Conservation (phyloP, 2,888 invertebrate genomes). For the Hoplodrina blanda region DNA sequence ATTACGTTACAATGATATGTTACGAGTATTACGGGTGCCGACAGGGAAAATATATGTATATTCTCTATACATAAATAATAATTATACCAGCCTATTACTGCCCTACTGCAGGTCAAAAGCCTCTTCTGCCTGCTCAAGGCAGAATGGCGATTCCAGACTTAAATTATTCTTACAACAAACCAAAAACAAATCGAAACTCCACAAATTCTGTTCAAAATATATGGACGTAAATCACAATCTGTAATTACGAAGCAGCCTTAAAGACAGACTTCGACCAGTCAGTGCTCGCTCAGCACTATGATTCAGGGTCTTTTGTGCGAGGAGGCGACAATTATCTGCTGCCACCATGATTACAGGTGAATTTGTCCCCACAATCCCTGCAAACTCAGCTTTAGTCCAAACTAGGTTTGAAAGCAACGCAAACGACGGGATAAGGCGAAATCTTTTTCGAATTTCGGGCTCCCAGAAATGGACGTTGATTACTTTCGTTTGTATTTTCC, state of each 20-base stretch:
- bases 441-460: constrained; percentile 39
- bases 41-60: no score
- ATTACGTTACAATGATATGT: no score
- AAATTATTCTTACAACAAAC: no score
- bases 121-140: no score
- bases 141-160: no score
- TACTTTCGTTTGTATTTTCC: constrained; percentile 46
- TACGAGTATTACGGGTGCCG: no score
- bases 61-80: no score
- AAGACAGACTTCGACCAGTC: constrained; percentile 55
- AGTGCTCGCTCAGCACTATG: constrained; percentile 62
- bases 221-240: constrained; percentile 40
- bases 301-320: constrained; percentile 61
- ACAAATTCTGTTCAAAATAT: background rate
- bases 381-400: constrained; percentile 54
- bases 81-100: no score
- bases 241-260: constrained; percentile 58
- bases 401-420: constrained; percentile 39
- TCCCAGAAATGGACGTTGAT: constrained; percentile 31
- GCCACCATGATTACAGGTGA: constrained; percentile 65
- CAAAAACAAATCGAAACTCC: background rate
- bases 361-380: constrained; percentile 59
- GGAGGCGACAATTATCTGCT: constrained; percentile 66
- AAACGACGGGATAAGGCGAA: constrained; percentile 31
- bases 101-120: no score